These are phyloP conservation scores for Lagodon rhomboides DNA, from an alignment of 2,797 vertebrate species.

Conservation along the genomic window DNA sequence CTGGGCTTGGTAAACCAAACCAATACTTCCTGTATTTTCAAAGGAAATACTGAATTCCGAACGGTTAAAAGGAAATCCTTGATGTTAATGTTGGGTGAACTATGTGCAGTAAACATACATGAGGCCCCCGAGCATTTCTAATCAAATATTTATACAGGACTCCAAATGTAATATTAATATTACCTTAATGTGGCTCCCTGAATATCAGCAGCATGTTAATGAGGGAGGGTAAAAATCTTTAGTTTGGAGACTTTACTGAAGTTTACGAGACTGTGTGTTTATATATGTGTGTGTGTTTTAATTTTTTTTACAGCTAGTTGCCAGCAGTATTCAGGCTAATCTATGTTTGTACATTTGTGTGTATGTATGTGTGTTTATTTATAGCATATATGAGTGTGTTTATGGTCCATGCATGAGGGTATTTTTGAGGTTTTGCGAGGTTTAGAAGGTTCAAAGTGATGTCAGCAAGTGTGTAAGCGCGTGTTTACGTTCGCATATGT, in stretches of 20 bases:
- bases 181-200: slow-evolving; percentile 80
- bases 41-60: slow-evolving; percentile 72
- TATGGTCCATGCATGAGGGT: slow-evolving; percentile 2
- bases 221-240: slow-evolving; percentile 58
- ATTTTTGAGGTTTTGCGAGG: slow-evolving; percentile 40
- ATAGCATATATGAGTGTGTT: neutral
- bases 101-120: slow-evolving; percentile 81
- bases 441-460: slow-evolving; percentile 51
- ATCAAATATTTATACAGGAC: slow-evolving; percentile 84
- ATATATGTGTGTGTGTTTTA: slow-evolving; percentile 35
- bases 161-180: slow-evolving; percentile 85
- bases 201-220: slow-evolving; percentile 78
- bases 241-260: slow-evolving; percentile 56
- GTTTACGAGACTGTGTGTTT: slow-evolving; percentile 47
- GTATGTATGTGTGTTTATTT: slow-evolving; percentile 11
- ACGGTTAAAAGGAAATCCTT: slow-evolving; percentile 77
- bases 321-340: slow-evolving; percentile 39
- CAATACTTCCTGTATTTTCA: slow-evolving; percentile 69
- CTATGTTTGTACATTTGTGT: slow-evolving; percentile 25
- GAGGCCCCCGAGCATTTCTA: slow-evolving; percentile 75
- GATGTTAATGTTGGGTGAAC: slow-evolving; percentile 81
- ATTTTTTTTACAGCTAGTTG: slow-evolving; percentile 49
- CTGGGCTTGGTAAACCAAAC: slow-evolving; percentile 61
- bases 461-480: slow-evolving; percentile 42
- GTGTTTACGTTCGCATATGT: slow-evolving; percentile 44